A percentile compares a stretch with the other conserved stretches of the same genome.
phyloP scores from a whole-genome alignment of 2,113 vertebrate species.

The Ivindomyrus marchei region DNA sequence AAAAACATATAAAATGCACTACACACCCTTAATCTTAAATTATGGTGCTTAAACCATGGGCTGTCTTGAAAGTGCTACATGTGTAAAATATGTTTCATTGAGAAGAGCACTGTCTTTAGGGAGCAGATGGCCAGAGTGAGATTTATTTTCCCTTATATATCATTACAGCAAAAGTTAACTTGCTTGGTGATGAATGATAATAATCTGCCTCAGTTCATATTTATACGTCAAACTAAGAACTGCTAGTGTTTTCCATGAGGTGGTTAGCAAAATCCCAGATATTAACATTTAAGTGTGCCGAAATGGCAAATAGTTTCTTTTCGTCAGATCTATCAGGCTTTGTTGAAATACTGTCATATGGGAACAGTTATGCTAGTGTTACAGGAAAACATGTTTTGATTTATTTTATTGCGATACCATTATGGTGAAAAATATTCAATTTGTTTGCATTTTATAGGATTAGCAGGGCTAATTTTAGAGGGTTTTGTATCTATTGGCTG shows the following conservation, averaged over 20 bases:
- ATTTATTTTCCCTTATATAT: neutral
- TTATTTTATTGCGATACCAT: neutral
- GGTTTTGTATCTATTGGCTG: neutral
- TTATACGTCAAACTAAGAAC: neutral
- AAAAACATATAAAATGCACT: neutral
- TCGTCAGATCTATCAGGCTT: neutral
- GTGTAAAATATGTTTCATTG: neutral
- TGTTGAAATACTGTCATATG: neutral
- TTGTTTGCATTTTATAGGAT: neutral
- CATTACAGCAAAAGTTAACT: neutral
- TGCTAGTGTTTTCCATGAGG: neutral
- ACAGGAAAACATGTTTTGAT: neutral
- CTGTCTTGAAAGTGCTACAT: neutral
- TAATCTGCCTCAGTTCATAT: neutral
- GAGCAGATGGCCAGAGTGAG: neutral
- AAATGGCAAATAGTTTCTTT: neutral
- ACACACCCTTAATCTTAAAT: neutral
- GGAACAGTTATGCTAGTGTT: neutral
- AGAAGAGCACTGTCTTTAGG: neutral
- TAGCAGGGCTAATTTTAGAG: neutral
- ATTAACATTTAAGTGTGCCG: too few relatives aligned
- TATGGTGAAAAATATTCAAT: neutral
- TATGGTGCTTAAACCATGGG: neutral
- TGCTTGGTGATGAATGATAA: neutral
- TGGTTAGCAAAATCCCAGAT: neutral